phyloP scores from a whole-genome alignment of 2,113 vertebrate species.

The Nycticebus coucang region DNA sequence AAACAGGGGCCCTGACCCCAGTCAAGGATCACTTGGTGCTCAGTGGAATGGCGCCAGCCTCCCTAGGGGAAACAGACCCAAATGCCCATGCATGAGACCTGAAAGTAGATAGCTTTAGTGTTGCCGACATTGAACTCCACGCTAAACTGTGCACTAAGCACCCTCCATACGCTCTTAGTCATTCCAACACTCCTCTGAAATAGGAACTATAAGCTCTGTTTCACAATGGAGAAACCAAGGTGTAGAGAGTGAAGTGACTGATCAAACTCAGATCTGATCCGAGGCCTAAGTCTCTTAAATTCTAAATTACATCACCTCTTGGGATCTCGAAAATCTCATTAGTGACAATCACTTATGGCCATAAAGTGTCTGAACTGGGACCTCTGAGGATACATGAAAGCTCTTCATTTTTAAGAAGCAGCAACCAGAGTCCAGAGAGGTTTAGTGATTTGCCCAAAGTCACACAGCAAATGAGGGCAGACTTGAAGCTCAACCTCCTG shows the following conservation, averaged over 20 bases:
- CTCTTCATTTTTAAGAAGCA: constrained; percentile 2
- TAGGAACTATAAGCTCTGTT: not conserved
- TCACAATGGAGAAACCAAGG: not conserved
- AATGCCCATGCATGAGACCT: not conserved
- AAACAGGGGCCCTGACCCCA: not conserved
- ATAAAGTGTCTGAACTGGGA: not conserved
- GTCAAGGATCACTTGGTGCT: not conserved
- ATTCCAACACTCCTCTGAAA: not conserved
- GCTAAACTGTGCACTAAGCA: not conserved
- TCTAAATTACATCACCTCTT: not conserved
- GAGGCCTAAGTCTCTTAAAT: not conserved
- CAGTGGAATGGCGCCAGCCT: not conserved
- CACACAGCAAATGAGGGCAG: constrained; percentile 15
- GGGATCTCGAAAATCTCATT: not conserved
- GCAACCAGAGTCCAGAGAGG: not conserved
- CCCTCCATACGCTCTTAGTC: not conserved
- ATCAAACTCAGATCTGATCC: not conserved
- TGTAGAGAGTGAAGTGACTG: no score
- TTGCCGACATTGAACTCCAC: rapidly evolving
- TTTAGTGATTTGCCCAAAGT: not conserved
- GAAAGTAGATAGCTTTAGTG: not conserved
- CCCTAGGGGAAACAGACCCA: not conserved
- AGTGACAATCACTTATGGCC: not conserved
- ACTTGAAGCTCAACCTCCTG: not conserved
- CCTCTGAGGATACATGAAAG: not conserved